Base-by-base conservation (phyloP, 2,113 vertebrate genomes). In the Raja brachyura region DNA sequence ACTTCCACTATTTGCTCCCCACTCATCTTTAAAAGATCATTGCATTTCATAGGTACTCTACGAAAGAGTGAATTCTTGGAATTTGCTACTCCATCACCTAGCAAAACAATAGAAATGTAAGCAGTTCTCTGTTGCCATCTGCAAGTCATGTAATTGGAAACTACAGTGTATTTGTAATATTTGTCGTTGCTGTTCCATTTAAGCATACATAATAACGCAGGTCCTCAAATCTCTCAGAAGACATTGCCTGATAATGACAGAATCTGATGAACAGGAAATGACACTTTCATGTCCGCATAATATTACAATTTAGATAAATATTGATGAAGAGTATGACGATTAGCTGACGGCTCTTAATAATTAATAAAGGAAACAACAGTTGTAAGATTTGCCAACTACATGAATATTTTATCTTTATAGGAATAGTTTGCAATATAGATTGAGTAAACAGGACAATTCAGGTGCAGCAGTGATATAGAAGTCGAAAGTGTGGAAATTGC, bases 341-440 rank as follows among this genome's bases (percentile, higher is more conserved):
- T 92, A 74, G 31, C 68, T 73, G 63, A 92, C 90, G 31, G 28
- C 20, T 70, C 18, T 92, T 25, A 92, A 92, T 92, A 92, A 92
- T 92, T 70, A 92, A 92, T 92, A 73, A 73, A 73, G 90, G 90
- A 92, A 54, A 68, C 10, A 22, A 39, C 33, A 73, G 90, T 74
- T 31, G 20, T 54, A 73, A 16, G 48, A 92, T 92, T 70, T 13
- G 22, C 90, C 54, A 28, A 92, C 10, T 68, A 39, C 22, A 92
- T 92, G 20, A 92, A 92, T 92, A 73, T 73, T 92, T 92, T 73
- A 92, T 70, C 33, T 92, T 92, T 73, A 28, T 25, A 48, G 90
- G 68, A 92, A 22, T 92, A 92, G 8, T 48, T 92, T 92, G 66
- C 90, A 73, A 92, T 48, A 73, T 73, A 73, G 20, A 73, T 92